These are phyloP conservation scores for Clarias gariepinus DNA, from an alignment of 2,113 vertebrate species.

Conservation along the genomic window DNA sequence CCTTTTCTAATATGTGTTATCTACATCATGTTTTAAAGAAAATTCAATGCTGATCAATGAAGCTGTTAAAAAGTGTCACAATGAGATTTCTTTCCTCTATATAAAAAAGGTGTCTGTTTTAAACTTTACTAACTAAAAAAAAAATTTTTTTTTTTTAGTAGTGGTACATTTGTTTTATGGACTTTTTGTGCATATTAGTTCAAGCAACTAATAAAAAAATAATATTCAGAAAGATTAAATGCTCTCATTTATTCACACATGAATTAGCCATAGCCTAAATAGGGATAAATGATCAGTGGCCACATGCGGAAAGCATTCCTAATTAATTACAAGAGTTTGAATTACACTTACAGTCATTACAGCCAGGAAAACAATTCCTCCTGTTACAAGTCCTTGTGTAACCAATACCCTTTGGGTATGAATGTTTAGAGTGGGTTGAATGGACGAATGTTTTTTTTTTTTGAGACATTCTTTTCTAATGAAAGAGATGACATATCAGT, in stretches of 20 bases:
- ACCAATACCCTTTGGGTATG: conserved; percentile 89
- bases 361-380: conserved; percentile 82
- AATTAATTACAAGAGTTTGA: conserved; percentile 95
- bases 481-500: conserved; percentile 67
- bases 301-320: conserved; percentile 88
- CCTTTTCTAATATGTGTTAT: neutral
- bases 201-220: conserved; percentile 6
- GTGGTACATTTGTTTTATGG: neutral
- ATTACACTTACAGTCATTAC: conserved; percentile 94
- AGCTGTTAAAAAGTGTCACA: neutral
- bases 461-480: conserved; percentile 85
- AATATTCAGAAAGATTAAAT: conserved; percentile 31
- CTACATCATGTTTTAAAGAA: neutral
- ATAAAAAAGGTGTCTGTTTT: neutral
- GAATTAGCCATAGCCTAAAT: conserved; percentile 84
- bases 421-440: conserved; percentile 86
- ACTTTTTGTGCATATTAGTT: neutral
- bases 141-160: neutral
- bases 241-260: conserved; percentile 74
- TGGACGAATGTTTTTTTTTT: conserved; percentile 76
- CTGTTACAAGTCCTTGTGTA: conserved; percentile 82
- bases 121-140: neutral
- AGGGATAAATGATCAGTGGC: conserved; percentile 90
- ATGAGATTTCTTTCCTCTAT: neutral
- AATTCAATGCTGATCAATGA: neutral